phyloP scores from a whole-genome alignment of 2,888 invertebrate genomes.

The Tholera decimalis region DNA sequence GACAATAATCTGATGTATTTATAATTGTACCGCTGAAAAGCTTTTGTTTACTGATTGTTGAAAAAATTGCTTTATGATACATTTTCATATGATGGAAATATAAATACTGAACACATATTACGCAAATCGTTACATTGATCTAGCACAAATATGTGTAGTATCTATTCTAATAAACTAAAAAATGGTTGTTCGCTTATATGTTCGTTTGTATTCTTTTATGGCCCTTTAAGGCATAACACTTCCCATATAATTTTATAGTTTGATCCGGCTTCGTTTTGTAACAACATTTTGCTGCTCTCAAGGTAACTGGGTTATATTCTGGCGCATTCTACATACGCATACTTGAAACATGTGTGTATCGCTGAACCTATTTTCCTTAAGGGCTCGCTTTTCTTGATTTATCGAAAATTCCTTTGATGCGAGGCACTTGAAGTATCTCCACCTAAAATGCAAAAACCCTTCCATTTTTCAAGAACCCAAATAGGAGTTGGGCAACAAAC shows the following conservation, averaged over 20 bases:
- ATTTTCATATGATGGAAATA: constrained; percentile 12
- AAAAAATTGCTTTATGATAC: constrained; percentile 2
- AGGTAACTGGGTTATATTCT: constrained; percentile 44
- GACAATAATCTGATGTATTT: constrained; percentile 38
- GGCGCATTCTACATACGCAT: constrained; percentile 25
- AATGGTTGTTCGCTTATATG: constrained; percentile 27
- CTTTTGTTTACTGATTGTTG: constrained; percentile 11
- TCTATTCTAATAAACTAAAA: constrained; percentile 40
- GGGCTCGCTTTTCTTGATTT: constrained; percentile 53
- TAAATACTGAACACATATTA: constrained; percentile 29
- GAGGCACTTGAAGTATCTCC: constrained; percentile 40
- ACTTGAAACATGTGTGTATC: constrained; percentile 46
- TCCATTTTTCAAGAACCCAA: constrained; percentile 55
- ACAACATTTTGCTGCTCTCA: constrained; percentile 33
- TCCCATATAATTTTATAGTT: constrained; percentile 56
- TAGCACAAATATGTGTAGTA: constrained; percentile 30
- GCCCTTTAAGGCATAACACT: constrained; percentile 43
- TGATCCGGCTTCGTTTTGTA: constrained; percentile 34
- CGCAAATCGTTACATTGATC: constrained; percentile 35
- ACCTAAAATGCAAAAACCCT: constrained; percentile 59
- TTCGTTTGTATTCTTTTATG: constrained; percentile 34
- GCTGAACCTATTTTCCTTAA: constrained; percentile 56
- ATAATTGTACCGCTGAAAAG: constrained; percentile 25
- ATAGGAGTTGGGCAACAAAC: constrained; percentile 42
- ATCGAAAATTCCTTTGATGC: constrained; percentile 55